A percentile compares a stretch with the other conserved stretches of the same genome.
phyloP scores from a whole-genome alignment of 2,888 invertebrate genomes.

The Ctenicera cuprea region DNA sequence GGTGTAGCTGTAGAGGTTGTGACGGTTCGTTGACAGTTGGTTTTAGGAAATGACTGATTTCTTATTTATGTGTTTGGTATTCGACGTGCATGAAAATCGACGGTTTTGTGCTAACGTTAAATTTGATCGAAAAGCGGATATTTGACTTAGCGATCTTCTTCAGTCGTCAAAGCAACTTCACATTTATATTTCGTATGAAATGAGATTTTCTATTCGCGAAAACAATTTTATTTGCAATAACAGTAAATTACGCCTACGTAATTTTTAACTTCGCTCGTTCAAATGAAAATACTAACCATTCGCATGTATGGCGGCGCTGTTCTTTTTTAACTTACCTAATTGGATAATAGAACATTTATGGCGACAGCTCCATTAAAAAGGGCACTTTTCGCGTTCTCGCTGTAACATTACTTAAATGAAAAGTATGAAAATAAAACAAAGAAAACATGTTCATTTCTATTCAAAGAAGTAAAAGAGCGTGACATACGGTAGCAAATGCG shows the following conservation, averaged over 20 bases:
- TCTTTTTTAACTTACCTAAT: conserved; percentile 6
- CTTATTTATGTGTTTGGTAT: not conserved
- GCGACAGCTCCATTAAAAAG: not conserved
- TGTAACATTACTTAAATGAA: conserved; percentile 6
- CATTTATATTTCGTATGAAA: conserved; percentile 14
- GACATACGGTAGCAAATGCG: conserved; percentile 32
- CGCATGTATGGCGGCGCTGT: not conserved
- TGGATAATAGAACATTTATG: conserved; percentile 2
- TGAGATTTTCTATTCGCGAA: conserved; percentile 9
- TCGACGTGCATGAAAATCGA: not conserved
- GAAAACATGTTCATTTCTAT: conserved; percentile 22
- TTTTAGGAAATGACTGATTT: not conserved
- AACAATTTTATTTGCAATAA: conserved; percentile 6
- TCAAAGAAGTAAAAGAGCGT: conserved; percentile 27
- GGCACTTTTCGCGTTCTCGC: conserved; percentile 3
- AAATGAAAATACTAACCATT: conserved; percentile 11
- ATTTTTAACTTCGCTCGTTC: not conserved
- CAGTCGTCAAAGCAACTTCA: not conserved
- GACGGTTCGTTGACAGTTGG: not conserved
- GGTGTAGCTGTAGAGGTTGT: too few species aligned
- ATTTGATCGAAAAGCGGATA: conserved; percentile 2
- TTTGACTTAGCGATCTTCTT: not conserved
- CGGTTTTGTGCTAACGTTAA: conserved; percentile 2
- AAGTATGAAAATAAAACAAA: conserved; percentile 21
- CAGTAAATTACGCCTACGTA: not conserved